Evolutionary conservation across 2,888 invertebrate species (phyloP).

Genomic region (Sphaeridia pumilis): DNA sequence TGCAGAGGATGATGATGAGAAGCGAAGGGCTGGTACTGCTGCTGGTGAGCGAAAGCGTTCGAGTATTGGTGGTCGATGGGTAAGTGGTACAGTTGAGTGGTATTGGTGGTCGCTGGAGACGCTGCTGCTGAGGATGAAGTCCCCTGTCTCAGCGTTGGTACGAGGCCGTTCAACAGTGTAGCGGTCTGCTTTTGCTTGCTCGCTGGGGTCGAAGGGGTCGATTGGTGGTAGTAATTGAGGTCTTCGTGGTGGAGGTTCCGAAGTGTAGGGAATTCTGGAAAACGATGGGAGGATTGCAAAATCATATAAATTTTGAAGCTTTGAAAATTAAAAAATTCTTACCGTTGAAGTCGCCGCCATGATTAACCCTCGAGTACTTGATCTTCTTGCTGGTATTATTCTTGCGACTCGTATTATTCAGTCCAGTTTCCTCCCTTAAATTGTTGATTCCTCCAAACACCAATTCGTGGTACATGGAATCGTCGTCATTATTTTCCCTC

Average conservation of each 20-base stretch:
- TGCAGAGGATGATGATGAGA: constrained; percentile 13
- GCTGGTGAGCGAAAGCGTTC: too few relatives aligned
- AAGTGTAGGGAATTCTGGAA: constrained; percentile 25
- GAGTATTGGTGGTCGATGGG: constrained; percentile 2
- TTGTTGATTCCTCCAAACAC: constrained; percentile 25
- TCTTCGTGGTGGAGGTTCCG: constrained; percentile 9
- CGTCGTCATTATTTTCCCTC: constrained; percentile 35
- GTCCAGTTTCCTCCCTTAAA: neutral
- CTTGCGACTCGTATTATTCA: neutral
- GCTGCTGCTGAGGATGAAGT: neutral
- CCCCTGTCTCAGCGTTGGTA: neutral
- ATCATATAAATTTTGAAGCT: neutral
- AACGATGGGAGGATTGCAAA: neutral
- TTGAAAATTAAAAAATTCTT: constrained; percentile 1
- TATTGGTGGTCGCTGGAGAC: neutral
- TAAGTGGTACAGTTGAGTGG: neutral
- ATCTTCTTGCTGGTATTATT: constrained; percentile 26
- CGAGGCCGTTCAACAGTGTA: neutral
- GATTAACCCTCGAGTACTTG: constrained; percentile 35
- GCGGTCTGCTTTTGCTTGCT: constrained; percentile 9
- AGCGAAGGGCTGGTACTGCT: neutral
- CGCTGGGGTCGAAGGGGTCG: constrained; percentile 9
- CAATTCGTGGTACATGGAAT: constrained; percentile 35
- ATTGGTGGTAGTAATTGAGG: constrained; percentile 11
- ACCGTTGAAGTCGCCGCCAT: constrained; percentile 34